A percentile compares a stretch with the other conserved stretches of the same genome.
These are phyloP conservation scores for Pandemis heparana DNA, from an alignment of 2,888 invertebrate species.

Conservation along the genomic window DNA sequence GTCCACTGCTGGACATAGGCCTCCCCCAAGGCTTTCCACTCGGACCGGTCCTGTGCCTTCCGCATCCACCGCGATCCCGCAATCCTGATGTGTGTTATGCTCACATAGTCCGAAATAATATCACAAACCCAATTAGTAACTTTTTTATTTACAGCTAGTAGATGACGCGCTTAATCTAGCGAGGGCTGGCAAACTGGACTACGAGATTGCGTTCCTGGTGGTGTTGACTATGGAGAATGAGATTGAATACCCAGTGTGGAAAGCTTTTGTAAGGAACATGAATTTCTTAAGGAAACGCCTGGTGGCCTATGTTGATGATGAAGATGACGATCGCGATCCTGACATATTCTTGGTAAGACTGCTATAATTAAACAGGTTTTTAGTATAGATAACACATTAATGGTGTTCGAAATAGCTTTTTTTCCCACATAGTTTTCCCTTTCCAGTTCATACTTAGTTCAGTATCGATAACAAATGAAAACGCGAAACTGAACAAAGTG, in stretches of 20 bases:
- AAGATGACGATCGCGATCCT: conserved; percentile 69
- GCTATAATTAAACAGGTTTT: neutral
- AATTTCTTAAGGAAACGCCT: conserved; percentile 71
- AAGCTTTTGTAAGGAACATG: conserved; percentile 78
- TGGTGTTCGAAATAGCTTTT: too few relatives aligned
- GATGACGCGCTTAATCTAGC: conserved; percentile 92
- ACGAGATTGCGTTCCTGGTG: conserved; percentile 88
- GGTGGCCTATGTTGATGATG: conserved; percentile 58
- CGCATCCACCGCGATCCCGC: too few relatives aligned
- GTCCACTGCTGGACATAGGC: too few relatives aligned
- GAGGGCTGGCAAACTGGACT: conserved; percentile 86
- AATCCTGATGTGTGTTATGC: too few relatives aligned
- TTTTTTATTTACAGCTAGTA: conserved; percentile 85
- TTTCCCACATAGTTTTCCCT: too few relatives aligned
- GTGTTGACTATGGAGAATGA: conserved; percentile 90
- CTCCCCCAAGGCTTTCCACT: too few relatives aligned
- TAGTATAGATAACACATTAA: too few relatives aligned
- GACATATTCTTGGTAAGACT: conserved; percentile 72
- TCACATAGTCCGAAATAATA: too few relatives aligned
- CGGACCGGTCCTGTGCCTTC: too few relatives aligned
- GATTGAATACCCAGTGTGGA: conserved; percentile 92
- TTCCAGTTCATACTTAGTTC: too few relatives aligned
- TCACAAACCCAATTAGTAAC: too few relatives aligned
- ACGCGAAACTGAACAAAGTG: neutral
- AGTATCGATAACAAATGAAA: too few relatives aligned